Conservation (phyloP, 1,140 invertebrate species). For the Drosophila guanche region DNA sequence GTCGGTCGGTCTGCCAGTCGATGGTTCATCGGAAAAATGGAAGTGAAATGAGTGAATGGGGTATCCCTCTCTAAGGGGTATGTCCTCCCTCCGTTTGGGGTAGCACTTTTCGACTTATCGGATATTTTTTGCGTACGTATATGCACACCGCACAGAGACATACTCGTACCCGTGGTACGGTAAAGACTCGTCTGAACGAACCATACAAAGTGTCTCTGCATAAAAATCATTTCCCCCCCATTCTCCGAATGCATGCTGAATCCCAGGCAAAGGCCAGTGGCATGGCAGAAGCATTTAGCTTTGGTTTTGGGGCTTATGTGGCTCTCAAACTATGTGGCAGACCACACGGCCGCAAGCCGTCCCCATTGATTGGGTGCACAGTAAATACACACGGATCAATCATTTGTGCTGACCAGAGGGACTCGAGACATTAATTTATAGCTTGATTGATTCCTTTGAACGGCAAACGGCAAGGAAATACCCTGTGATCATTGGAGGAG, state of each 20-base stretch:
- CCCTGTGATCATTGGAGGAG: too few relatives aligned
- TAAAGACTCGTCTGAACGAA: too few relatives aligned
- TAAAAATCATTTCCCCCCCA: constrained; percentile 36
- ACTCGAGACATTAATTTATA: too few relatives aligned
- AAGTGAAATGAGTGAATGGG: not conserved
- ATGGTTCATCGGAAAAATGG: not conserved
- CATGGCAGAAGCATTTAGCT: constrained; percentile 45
- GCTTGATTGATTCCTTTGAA: too few relatives aligned
- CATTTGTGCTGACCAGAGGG: not conserved
- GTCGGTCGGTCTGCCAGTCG: constrained; percentile 4
- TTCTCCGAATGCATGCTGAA: constrained; percentile 14
- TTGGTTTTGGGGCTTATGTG: constrained; percentile 23
- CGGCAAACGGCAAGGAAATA: too few relatives aligned
- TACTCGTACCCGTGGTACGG: constrained; percentile 1
- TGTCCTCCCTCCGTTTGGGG: constrained; percentile 5
- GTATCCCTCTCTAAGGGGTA: not conserved
- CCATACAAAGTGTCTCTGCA: constrained; percentile 6
- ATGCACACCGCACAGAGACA: constrained; percentile 7
- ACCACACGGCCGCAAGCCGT: not conserved
- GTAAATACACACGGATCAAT: constrained; percentile 13
- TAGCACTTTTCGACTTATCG: constrained; percentile 60
- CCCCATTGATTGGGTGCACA: constrained; percentile 12
- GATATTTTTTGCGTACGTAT: constrained; percentile 18
- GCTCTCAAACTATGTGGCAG: constrained; percentile 3
- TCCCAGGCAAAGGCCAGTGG: constrained; percentile 27